phyloP scores from a whole-genome alignment of 2,113 vertebrate species.

The Anguilla rostrata region DNA sequence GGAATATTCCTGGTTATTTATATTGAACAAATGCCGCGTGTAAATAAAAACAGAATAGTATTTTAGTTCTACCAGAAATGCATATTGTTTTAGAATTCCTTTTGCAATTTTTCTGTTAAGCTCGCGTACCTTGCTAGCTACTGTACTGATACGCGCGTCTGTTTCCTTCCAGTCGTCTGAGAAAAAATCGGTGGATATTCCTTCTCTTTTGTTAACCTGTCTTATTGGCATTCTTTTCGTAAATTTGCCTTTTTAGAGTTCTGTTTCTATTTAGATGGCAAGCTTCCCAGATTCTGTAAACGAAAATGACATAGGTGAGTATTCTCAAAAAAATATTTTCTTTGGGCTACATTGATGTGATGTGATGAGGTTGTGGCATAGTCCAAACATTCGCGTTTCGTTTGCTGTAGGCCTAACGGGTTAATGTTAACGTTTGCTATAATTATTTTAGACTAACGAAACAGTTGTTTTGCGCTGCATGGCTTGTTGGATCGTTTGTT shows the following conservation, averaged over 20 bases:
- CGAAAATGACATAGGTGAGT: constrained; percentile 94
- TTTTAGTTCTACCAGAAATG: background rate
- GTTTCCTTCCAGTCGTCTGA: background rate
- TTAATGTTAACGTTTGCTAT: background rate
- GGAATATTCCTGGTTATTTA: background rate
- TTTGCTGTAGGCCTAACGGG: background rate
- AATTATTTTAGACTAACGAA: background rate
- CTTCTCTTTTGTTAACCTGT: background rate
- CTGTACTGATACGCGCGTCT: background rate
- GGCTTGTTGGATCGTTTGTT: background rate
- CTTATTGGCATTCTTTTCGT: constrained; percentile 34
- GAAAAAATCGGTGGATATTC: background rate
- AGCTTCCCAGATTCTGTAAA: constrained; percentile 93
- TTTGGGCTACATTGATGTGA: background rate
- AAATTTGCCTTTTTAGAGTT: constrained; percentile 30
- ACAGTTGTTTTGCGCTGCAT: background rate
- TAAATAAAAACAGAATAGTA: background rate
- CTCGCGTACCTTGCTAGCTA: background rate
- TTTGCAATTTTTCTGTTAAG: background rate
- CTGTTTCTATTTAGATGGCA: constrained; percentile 88
- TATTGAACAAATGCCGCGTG: background rate
- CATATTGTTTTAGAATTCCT: background rate
- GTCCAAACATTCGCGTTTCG: background rate
- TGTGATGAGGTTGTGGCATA: background rate
- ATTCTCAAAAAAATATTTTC: background rate